Base-by-base conservation (phyloP, 2,113 vertebrate species). In the Cryptotis parvus region DNA sequence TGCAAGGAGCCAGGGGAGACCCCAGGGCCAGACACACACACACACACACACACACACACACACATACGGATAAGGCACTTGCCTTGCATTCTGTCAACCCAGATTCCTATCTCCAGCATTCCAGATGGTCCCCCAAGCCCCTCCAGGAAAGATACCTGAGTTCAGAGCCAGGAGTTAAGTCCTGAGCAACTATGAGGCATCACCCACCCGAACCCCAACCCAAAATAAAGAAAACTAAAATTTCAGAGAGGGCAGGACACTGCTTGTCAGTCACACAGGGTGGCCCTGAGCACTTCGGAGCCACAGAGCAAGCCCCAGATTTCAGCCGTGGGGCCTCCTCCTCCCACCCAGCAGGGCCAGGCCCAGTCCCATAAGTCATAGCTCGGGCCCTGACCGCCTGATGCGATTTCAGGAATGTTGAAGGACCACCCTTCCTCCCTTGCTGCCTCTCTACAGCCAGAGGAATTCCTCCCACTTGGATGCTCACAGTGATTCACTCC, bases 401-500 rank as follows among this genome's bases (percentile, higher is more conserved):
- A 24, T 68, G 31, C 35, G 79, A 87, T 29, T n/a, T 33, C n/a
- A 94, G 63, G 83, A 79, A 77, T 68, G 72, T 52, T 49, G 26
- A 27, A 69, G 73, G 33, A 89, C 77, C 68, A 69, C n/a, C 14
- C 49, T 83, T 65, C 29, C 63, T 73, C 72, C 55, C 35, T 79
- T 11, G 24, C 70, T 63, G 20, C 11, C 11, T 41, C 33, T 0
- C 29, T 73, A 63, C 24, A 43, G 75, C 61, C 33, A 31, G 43
- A 66, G 89, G 58, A 58, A 74, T 87, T 77, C 20, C 76, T 92
- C 76, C 80, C 79, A 49, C 80, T 84, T 41, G 75, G 76, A 88
- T 84, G 80, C 52, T 80, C 87, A 81, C 63, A 55, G 55, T 74
- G 89, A 96, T 39, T 92, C 94, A 89, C 58, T 45, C 52, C 65